Base-by-base conservation (phyloP, 2,113 vertebrate genomes). In the Sapayoa aenigma region DNA sequence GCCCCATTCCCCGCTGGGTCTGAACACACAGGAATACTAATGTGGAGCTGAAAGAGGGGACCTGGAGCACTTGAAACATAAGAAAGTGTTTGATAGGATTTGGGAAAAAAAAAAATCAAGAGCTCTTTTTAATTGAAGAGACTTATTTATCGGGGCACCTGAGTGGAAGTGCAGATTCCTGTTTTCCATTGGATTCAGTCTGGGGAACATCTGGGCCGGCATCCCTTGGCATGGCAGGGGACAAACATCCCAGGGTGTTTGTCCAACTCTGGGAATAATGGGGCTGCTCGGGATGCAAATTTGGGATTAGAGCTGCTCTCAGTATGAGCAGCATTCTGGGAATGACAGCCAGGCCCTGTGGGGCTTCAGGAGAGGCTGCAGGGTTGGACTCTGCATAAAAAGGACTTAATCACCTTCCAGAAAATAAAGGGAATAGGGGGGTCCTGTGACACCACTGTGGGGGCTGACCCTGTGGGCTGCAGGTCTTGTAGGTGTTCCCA, bases 281-380 rank as follows among this genome's bases (percentile, higher is more conserved):
- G 55, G 65, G 73, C 59, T 58, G 63, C 58, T 46, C 60, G 20
- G 83, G 73, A 31, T 87, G 80, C 21, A 52, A 8, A 69, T 59
- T n/a, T 17, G n/a, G 22, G 44, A 30, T 53, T 44, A 42, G 23
- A n/a, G 17, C 53, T 68, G 60, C 27, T 31, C n/a, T 49, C 41
- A 49, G 12, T 9, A 13, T 24, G 50, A 56, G 31, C 22, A 31
- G 28, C 4, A 3, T 46, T 8, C 16, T 4, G 28, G 9, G 31
- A 53, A 14, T 0, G 11, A 33, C 16, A 21, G 19, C 6, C 13
- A 5, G n/a, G 79, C 62, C 46, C 22, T 0, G 72, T 3, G 47
- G 63, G 14, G 53, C 41, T 65, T 35, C 22, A 12, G 42, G 12
- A 2, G 25, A 18, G 44, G 35, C 28, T 7, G 24, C 37, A 4